A percentile compares a stretch with the other conserved stretches of the same genome.
Conservation (phyloP, 2,888 invertebrate genomes). For the Ryuthela nishihirai region DNA sequence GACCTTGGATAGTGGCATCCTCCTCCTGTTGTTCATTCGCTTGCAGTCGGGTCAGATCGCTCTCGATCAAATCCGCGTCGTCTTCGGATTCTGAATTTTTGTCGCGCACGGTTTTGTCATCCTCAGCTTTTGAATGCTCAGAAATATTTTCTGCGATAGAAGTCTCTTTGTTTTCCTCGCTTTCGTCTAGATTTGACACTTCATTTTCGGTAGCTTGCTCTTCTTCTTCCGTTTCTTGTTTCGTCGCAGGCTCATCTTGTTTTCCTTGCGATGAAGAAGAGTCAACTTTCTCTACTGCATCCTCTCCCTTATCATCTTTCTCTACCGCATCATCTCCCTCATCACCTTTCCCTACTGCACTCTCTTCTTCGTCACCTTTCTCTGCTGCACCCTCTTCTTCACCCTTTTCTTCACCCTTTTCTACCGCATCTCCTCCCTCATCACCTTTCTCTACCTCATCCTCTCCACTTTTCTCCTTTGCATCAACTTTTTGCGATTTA, state of each 20-base stretch:
- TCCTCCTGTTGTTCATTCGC: not conserved
- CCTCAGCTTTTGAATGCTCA: too few relatives aligned
- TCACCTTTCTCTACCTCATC: not conserved
- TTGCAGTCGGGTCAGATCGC: too few relatives aligned
- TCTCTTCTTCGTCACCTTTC: not conserved
- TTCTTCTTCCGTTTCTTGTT: not conserved
- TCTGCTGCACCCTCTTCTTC: not conserved
- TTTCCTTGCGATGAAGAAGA: not conserved
- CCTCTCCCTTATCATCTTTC: not conserved
- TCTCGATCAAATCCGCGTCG: too few relatives aligned
- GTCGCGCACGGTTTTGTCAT: too few relatives aligned
- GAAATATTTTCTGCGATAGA: not conserved
- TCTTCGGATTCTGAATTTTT: too few relatives aligned
- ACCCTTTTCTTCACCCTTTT: not conserved
- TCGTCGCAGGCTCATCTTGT: not conserved
- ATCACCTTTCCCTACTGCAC: not conserved
- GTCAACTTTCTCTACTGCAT: not conserved
- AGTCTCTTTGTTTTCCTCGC: not conserved
- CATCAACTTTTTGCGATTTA: not conserved
- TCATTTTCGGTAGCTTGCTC: not conserved
- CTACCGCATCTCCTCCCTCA: not conserved
- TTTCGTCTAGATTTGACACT: not conserved
- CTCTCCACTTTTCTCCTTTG: too few relatives aligned
- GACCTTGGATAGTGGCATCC: too few relatives aligned
- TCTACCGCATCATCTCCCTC: not conserved